Evolutionary conservation across 1,140 invertebrate species (phyloP).

Genomic region (Drosophila nannoptera): DNA sequence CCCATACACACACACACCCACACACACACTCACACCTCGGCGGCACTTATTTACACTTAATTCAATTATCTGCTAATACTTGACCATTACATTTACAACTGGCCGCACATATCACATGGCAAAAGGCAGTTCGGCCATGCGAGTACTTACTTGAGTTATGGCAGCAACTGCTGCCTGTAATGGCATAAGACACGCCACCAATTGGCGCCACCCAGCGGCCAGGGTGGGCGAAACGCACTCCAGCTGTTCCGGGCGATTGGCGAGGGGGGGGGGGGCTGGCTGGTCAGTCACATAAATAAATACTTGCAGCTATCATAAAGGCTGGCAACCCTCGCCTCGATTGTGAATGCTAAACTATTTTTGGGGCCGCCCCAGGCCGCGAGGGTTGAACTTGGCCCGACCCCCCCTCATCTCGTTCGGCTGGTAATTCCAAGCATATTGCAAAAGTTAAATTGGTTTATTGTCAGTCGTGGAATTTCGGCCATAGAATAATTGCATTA

Average conservation of each 20-base stretch:
- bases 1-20: constrained; percentile 3
- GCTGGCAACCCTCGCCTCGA: not conserved
- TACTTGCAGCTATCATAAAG: constrained; percentile 38
- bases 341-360: constrained; percentile 57
- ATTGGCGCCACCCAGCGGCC: not conserved
- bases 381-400: constrained; percentile 22
- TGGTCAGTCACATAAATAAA: constrained; percentile 48
- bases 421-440: constrained; percentile 61
- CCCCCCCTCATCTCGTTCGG: not conserved
- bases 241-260: not conserved
- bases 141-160: constrained; percentile 23
- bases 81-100: constrained; percentile 45
- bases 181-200: constrained; percentile 28
- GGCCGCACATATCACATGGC: constrained; percentile 21
- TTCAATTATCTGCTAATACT: constrained; percentile 72
- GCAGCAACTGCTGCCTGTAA: constrained; percentile 18
- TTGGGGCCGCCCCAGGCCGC: constrained; percentile 17
- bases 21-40: constrained; percentile 16
- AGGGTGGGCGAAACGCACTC: not conserved
- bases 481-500: constrained; percentile 67
- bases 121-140: constrained; percentile 32
- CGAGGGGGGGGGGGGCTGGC: not conserved
- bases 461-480: constrained; percentile 57
- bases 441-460: constrained; percentile 77
- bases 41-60: constrained; percentile 53